Conservation (phyloP, 2,797 vertebrate species). For the Loriculus beryllinus region DNA sequence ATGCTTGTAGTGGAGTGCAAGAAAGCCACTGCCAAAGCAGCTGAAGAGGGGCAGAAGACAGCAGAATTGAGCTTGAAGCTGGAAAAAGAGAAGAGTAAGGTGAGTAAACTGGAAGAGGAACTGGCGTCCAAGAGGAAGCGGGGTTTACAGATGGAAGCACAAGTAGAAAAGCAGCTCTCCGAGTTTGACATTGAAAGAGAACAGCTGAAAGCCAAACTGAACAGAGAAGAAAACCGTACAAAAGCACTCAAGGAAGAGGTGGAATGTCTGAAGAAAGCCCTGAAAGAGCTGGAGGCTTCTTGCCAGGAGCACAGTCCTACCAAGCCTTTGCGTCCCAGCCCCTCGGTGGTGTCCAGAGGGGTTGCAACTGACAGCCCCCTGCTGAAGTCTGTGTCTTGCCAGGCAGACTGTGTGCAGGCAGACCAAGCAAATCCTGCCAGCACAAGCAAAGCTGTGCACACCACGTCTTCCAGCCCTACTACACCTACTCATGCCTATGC, state of each 20-base stretch:
- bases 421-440: conserved; percentile 30
- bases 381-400: conserved; percentile 75
- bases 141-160: conserved; percentile 83
- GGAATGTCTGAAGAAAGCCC: conserved; percentile 78
- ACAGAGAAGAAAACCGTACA: conserved; percentile 87
- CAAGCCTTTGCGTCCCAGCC: not conserved
- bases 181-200: conserved; percentile 90
- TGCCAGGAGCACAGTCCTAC: not conserved
- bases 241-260: conserved; percentile 85
- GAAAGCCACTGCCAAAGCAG: conserved; percentile 86
- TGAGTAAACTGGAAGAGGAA: conserved; percentile 80
- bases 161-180: conserved; percentile 85
- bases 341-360: conserved; percentile 27
- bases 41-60: conserved; percentile 87
- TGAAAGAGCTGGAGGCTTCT: conserved; percentile 72
- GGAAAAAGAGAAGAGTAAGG: conserved; percentile 83
- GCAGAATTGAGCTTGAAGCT: conserved; percentile 81
- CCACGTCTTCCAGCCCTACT: conserved; percentile 18
- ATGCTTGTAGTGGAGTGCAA: conserved; percentile 90
- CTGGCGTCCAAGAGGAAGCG: conserved; percentile 82
- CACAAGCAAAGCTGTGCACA: not conserved
- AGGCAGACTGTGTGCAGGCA: conserved; percentile 76
- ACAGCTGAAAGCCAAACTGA: conserved; percentile 83
- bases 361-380: conserved; percentile 56
- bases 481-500: conserved; percentile 53